Base-by-base conservation (phyloP, 2,888 invertebrate genomes). In the Drosophila ochracea region DNA sequence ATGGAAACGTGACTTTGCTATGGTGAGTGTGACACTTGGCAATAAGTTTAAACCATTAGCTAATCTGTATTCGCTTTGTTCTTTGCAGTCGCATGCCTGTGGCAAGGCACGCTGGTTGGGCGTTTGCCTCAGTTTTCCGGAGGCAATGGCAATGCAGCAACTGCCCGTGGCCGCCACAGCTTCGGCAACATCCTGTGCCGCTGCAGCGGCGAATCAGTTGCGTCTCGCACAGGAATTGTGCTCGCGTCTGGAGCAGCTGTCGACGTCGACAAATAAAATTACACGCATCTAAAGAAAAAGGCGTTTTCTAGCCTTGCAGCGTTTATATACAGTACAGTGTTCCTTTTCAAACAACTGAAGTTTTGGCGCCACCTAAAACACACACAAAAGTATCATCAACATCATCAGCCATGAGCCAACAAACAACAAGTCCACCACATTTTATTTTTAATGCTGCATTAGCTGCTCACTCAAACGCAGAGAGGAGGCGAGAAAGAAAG, bases 1-100 rank as follows among this genome's bases (percentile, higher is more conserved):
- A 59, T 97, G 97, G 97, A 96, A 95, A 89, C 94, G 97, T 80
- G 96, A 97, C 93, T 95, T 97, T 80, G 95, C 96, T 82, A 95
- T 95, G 95, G 97, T 97, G 92, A 94, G 94, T 93, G 67, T 16
- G 30, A 11, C 30, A 30, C 30, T 52, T n/a, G 33, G 37, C 57
- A 55, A 39, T 19, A 31, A 3, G 1, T 16, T 19, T 4, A 13
- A 4, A 10, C 30, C 57, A 25, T 57, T 62, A 47, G 54, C 57
- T 47, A 53, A 50, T 57, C 19, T 28, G 39, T n/a, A 7, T 7
- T 28, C 63, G 66, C 37, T 70, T 63, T 77, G 78, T 68, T 77
- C 58, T 63, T 92, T 95, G 67, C 94, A 96, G 96, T 96, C 96
- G 55, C 96, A 96, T 92, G 95, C 96, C 63, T 95, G 95, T 89